Evolutionary conservation across 1,140 invertebrate species (phyloP), one percentile per base, ranked within the genome.

Genomic region (Drusus annulatus): DNA sequence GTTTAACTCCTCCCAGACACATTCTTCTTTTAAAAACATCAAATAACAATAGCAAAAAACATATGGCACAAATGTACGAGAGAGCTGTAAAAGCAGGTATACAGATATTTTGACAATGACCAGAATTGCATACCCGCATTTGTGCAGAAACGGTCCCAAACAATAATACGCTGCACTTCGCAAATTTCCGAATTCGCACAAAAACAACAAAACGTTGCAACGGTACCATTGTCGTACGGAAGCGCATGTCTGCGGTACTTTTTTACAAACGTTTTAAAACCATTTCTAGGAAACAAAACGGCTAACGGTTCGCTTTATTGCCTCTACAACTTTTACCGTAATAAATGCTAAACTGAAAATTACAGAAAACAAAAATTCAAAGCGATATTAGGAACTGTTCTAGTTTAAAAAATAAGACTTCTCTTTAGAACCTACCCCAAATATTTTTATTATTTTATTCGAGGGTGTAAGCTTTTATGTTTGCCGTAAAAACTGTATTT

Each of bases 241-340:
- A 65, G 62, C 62, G 36, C 62, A 65, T 65, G 62, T 65, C 13
- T 65, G 62, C 62, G 62, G 62, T 65, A 28, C 21, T 65, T 28
- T 45, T 45, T 13, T 13, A 45, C 10, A 45, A 45, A 45, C 36
- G 21, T 65, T 65, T 65, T 65, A 16, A 13, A 31, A 65, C 6
- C 28, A 28, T 65, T 65, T 28, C 62, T 16, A 25, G 62, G 21
- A 28, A 65, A 28, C 21, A 13, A 23, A 60, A 60, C 36, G 36
- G 8, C 56, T 21, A 60, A 60, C 56, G 56, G 56, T 45, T 28
- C 13, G 36, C 8, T 21, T 56, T 23, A 60, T 60, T 5, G 19
- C 13, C 23, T 60, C 23, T 60, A 60, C 56, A 60, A 60, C 56
- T 60, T 60, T 60, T 60, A 60, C 56, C 19, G 56, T 23, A 60